phyloP scores from a whole-genome alignment of 2,888 invertebrate species.

The Hesperia comma region DNA sequence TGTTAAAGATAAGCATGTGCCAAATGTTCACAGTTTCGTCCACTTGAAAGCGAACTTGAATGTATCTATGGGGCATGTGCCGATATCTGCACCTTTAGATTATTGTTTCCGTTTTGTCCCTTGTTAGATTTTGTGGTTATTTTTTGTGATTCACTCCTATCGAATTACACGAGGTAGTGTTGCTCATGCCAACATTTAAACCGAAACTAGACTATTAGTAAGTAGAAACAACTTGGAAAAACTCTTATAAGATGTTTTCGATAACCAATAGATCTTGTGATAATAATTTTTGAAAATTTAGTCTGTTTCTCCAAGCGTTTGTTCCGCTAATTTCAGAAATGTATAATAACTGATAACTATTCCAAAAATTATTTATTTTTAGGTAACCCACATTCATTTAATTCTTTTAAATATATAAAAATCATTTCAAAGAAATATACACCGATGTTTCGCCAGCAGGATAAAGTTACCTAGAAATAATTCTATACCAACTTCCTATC shows the following conservation, averaged over 20 bases:
- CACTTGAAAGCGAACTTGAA: constrained; percentile 8
- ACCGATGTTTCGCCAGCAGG: not conserved
- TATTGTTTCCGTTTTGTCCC: constrained; percentile 18
- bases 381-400: too few relatives aligned
- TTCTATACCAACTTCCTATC: constrained; percentile 27
- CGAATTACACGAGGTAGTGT: not conserved
- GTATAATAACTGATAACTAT: too few relatives aligned
- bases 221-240: too few relatives aligned
- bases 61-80: constrained; percentile 24
- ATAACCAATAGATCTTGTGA: too few relatives aligned
- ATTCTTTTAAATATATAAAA: not conserved
- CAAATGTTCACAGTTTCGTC: constrained; percentile 26
- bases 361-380: too few relatives aligned
- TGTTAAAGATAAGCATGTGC: constrained; percentile 15
- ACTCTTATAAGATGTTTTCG: too few relatives aligned
- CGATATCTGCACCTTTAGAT: constrained; percentile 28
- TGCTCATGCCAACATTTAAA: not conserved
- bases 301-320: too few relatives aligned
- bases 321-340: too few relatives aligned
- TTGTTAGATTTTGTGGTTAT: constrained; percentile 1
- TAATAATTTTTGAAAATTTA: too few relatives aligned
- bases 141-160: too few relatives aligned
- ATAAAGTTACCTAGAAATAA: constrained; percentile 28
- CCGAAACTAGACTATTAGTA: too few relatives aligned
- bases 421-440: constrained; percentile 10